Percentiles rank a stretch among this genome's conserved stretches.
phyloP scores from a whole-genome alignment of 2,888 invertebrate species.

The Proisotoma minuta region DNA sequence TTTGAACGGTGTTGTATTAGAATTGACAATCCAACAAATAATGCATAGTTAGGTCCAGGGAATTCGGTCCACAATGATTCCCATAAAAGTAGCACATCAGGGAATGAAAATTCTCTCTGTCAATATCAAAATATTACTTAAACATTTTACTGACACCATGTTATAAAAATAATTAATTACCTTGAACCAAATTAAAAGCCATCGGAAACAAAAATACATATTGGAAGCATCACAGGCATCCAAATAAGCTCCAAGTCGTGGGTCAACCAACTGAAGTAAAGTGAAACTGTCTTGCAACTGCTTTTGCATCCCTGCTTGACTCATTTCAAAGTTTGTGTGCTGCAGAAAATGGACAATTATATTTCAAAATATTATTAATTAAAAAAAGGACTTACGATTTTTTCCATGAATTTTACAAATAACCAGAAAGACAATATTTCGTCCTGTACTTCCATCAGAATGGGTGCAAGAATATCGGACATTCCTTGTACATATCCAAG shows the following conservation, averaged over 20 bases:
- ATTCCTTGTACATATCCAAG: conserved; percentile 94
- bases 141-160: neutral
- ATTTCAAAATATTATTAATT: neutral
- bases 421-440: conserved; percentile 99
- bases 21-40: conserved; percentile 88
- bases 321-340: conserved; percentile 91
- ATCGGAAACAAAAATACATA: conserved; percentile 98
- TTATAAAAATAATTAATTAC: conserved; percentile 17
- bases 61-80: conserved; percentile 90
- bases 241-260: conserved; percentile 78
- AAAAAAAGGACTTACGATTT: conserved; percentile 64
- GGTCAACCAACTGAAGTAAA: conserved; percentile 73
- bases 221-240: conserved; percentile 83
- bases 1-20: conserved; percentile 80
- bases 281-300: conserved; percentile 81
- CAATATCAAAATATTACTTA: neutral
- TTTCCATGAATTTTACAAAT: conserved; percentile 95
- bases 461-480: conserved; percentile 93
- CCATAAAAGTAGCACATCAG: conserved; percentile 87
- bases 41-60: conserved; percentile 91
- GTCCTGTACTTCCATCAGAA: conserved; percentile 79
- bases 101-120: conserved; percentile 79
- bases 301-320: conserved; percentile 92
- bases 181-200: conserved; percentile 90
- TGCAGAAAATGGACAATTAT: conserved; percentile 50